phyloP scores from a whole-genome alignment of 2,888 invertebrate species.

The Drosophila nigricruria region DNA sequence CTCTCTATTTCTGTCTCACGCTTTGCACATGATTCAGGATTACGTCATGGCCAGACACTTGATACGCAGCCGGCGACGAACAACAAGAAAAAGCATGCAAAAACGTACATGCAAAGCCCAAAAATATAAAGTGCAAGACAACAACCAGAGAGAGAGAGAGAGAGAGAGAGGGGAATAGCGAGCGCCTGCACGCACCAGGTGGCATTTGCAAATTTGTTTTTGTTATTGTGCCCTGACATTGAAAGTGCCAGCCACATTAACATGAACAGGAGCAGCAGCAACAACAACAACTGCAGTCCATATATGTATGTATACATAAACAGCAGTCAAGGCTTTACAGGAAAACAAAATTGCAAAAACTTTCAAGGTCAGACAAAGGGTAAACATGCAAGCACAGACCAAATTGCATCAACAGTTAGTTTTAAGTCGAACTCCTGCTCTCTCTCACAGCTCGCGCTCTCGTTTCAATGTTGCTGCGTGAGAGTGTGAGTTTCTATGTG shows the following conservation, averaged over 20 bases:
- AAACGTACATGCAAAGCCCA: constrained; percentile 25
- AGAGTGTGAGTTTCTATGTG: constrained; percentile 9
- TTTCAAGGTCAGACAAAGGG: constrained; percentile 76
- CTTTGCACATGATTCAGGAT: constrained; percentile 48
- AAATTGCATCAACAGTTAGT: constrained; percentile 70
- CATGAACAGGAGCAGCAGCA: constrained; percentile 34
- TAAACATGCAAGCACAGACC: constrained; percentile 36
- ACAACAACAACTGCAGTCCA: constrained; percentile 50
- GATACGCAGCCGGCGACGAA: constrained; percentile 60
- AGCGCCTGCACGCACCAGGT: constrained; percentile 43
- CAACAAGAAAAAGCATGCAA: constrained; percentile 42
- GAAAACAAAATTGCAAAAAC: constrained; percentile 11
- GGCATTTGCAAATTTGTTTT: constrained; percentile 29
- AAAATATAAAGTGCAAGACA: constrained; percentile 45
- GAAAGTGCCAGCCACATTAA: constrained; percentile 57
- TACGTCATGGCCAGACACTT: constrained; percentile 71
- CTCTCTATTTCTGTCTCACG: constrained; percentile 17
- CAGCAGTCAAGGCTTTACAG: constrained; percentile 5
- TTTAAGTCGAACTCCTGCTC: constrained; percentile 26
- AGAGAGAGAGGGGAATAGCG: constrained; percentile 12
- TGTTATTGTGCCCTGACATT: constrained; percentile 62
- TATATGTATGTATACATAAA: not conserved
- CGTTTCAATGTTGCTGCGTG: not conserved
- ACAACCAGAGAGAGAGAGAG: constrained; percentile 7
- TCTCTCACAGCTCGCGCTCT: not conserved